Evolutionary conservation across 2,888 invertebrate genomes (phyloP).

Genomic region (Drosophila nr. medialis): DNA sequence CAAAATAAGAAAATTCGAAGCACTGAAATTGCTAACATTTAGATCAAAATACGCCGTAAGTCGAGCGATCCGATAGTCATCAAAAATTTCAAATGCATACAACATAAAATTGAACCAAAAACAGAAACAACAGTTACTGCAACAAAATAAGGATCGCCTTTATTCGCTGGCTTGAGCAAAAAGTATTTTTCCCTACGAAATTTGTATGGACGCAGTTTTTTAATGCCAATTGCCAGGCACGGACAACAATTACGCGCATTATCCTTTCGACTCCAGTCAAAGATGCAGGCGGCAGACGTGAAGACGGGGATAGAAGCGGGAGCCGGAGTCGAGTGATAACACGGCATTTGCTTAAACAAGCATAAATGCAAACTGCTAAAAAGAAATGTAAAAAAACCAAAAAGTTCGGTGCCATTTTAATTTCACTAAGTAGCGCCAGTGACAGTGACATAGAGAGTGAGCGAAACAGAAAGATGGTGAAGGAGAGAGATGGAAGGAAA

Average conservation of each 20-base stretch:
- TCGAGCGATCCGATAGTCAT: not conserved
- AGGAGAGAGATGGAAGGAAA: not conserved
- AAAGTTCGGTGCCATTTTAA: constrained; percentile 65
- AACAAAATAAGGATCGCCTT: not conserved
- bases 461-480: not conserved
- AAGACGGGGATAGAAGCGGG: not conserved
- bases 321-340: constrained; percentile 61
- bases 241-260: constrained; percentile 78
- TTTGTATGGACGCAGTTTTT: constrained; percentile 1
- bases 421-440: constrained; percentile 77
- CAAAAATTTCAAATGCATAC: not conserved
- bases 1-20: not conserved
- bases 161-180: not conserved
- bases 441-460: constrained; percentile 46
- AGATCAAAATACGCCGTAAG: not conserved
- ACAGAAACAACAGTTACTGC: not conserved
- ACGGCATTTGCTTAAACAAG: constrained; percentile 77
- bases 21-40: not conserved
- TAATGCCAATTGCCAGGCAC: constrained; percentile 52
- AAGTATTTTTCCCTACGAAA: not conserved
- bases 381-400: constrained; percentile 21
- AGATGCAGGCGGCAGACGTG: constrained; percentile 19
- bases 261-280: constrained; percentile 59
- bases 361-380: constrained; percentile 66
- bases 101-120: not conserved